These are phyloP conservation scores for Myotis daubentonii DNA, from an alignment of 2,797 vertebrate species.

Conservation along the genomic window DNA sequence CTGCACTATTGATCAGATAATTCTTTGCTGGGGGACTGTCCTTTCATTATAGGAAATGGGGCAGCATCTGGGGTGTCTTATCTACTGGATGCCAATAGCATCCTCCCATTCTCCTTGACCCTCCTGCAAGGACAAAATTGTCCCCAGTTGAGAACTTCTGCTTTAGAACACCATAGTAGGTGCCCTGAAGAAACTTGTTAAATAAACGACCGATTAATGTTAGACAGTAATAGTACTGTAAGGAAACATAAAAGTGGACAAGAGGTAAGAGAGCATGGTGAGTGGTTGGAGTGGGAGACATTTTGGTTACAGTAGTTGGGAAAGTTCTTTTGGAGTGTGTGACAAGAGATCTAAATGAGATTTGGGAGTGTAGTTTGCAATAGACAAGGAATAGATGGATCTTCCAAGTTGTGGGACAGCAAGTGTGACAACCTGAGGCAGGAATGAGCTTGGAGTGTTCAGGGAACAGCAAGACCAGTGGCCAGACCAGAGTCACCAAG, in stretches of 20 bases:
- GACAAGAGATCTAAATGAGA: background rate
- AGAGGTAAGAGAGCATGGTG: background rate
- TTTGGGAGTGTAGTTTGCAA: background rate
- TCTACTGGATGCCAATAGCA: background rate
- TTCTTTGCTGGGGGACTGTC: background rate
- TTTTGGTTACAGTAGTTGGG: background rate
- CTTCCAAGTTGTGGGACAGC: background rate
- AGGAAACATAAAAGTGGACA: background rate
- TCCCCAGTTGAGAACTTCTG: background rate
- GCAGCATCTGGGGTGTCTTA: background rate
- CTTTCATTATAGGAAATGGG: background rate
- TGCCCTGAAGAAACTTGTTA: constrained; percentile 4
- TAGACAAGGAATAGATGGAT: background rate
- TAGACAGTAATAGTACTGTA: background rate
- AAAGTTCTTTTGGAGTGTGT: background rate
- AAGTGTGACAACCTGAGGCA: background rate
- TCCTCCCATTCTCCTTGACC: no score
- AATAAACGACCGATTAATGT: constrained; percentile 23
- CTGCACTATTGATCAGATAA: background rate
- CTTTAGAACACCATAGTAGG: background rate
- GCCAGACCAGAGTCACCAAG: background rate
- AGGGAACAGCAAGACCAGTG: background rate
- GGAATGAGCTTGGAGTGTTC: background rate
- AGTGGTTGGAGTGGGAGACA: background rate
- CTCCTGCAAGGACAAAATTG: background rate